These are phyloP conservation scores for Onychomys arenicola DNA, from an alignment of 2,797 vertebrate genomes.

Conservation along the genomic window DNA sequence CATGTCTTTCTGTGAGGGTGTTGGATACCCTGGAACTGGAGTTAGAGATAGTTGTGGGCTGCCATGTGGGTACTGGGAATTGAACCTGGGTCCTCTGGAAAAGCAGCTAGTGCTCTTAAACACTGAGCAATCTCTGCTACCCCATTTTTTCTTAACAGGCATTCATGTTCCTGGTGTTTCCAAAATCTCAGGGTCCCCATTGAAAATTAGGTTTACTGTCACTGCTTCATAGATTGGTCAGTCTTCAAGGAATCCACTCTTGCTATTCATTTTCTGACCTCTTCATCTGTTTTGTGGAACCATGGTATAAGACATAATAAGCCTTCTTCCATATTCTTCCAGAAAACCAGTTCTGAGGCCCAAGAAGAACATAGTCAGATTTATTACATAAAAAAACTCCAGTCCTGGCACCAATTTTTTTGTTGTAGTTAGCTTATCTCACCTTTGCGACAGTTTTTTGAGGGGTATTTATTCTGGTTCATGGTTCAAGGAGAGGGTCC, in stretches of 20 bases:
- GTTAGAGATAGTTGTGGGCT: neutral
- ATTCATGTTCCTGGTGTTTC: neutral
- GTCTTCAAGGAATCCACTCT: neutral
- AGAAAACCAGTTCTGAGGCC: neutral
- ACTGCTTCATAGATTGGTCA: neutral
- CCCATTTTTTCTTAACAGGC: neutral
- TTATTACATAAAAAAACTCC: neutral
- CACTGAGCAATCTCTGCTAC: neutral
- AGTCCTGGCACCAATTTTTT: neutral
- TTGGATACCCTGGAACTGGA: neutral
- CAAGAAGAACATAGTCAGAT: neutral
- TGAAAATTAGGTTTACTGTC: neutral
- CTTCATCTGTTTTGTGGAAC: neutral
- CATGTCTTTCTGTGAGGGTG: neutral
- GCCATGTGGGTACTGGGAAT: neutral
- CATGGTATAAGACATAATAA: neutral
- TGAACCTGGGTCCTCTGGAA: neutral
- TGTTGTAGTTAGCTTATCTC: neutral
- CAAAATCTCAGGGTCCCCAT: neutral
- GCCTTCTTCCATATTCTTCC: neutral
- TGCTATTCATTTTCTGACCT: neutral
- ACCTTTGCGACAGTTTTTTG: neutral
- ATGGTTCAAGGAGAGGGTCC: neutral
- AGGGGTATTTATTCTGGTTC: neutral
- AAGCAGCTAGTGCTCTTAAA: neutral